phyloP scores from a whole-genome alignment of 2,888 invertebrate species.

The Notodromas monacha region DNA sequence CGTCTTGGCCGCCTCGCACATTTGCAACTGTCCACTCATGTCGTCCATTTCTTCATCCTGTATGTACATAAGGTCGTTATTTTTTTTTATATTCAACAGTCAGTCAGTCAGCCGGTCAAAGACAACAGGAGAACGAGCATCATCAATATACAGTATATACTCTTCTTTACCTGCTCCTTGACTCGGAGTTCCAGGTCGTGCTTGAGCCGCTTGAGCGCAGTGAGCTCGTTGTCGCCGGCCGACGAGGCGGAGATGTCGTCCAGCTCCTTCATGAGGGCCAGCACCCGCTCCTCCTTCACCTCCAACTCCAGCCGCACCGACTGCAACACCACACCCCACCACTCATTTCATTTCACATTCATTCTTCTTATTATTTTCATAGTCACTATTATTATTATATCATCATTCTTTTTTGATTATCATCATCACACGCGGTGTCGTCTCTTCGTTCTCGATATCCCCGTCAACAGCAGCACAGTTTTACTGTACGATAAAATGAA shows the following conservation, averaged over 20 bases:
- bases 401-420: too few relatives aligned
- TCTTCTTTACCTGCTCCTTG: slow-evolving; percentile 19
- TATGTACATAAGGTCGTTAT: too few relatives aligned
- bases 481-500: too few relatives aligned
- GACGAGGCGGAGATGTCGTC: slow-evolving; percentile 47
- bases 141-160: too few relatives aligned
- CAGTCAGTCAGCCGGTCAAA: too few relatives aligned
- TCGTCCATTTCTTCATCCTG: slow-evolving; percentile 78
- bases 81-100: too few relatives aligned
- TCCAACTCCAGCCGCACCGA: slow-evolving; percentile 57
- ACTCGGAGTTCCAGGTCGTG: slow-evolving; percentile 53
- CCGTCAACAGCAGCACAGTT: too few relatives aligned
- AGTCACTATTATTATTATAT: too few relatives aligned
- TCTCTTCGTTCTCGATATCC: too few relatives aligned
- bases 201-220: slow-evolving; percentile 42
- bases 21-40: slow-evolving; percentile 55
- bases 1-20: slow-evolving; percentile 67
- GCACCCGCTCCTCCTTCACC: slow-evolving; percentile 50
- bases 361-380: too few relatives aligned
- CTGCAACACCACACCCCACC: slow-evolving; percentile 18
- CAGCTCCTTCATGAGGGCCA: slow-evolving; percentile 41
- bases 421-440: too few relatives aligned
- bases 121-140: too few relatives aligned
- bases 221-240: slow-evolving; percentile 53
- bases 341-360: neutral